Evolutionary conservation across 2,113 vertebrate genomes (phyloP).

Genomic region (Lampris incognitus): DNA sequence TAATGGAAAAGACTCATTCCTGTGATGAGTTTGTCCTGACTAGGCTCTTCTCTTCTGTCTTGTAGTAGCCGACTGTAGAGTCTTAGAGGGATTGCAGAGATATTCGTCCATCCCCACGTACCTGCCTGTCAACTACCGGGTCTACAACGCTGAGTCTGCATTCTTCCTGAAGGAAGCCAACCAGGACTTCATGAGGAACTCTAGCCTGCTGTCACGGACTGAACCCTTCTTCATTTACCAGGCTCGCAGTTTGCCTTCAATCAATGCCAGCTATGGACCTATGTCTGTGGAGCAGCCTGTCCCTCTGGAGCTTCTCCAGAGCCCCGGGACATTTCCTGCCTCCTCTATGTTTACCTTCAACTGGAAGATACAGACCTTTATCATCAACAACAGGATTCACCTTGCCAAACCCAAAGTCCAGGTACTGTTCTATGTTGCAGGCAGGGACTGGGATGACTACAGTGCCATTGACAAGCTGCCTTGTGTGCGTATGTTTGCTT

Average conservation of each 20-base stretch:
- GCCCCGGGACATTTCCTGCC: conserved; percentile 78
- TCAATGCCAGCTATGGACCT: conserved; percentile 92
- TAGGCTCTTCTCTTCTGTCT: conserved; percentile 59
- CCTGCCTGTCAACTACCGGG: conserved; percentile 90
- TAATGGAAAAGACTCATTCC: background rate
- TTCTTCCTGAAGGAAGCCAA: conserved; percentile 93
- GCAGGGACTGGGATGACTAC: conserved; percentile 92
- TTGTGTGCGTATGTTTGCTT: conserved; percentile 92
- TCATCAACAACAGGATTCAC: conserved; percentile 87
- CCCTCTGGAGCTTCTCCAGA: conserved; percentile 85
- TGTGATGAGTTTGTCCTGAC: conserved; percentile 35
- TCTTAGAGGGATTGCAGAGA: conserved; percentile 84
- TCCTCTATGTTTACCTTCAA: conserved; percentile 84
- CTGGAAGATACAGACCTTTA: conserved; percentile 90
- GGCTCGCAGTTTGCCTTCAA: conserved; percentile 81
- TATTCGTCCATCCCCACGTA: conserved; percentile 90
- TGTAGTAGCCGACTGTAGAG: conserved; percentile 85
- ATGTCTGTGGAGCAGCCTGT: conserved; percentile 86
- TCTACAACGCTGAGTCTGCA: conserved; percentile 84
- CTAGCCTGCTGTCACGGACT: conserved; percentile 88
- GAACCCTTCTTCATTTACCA: conserved; percentile 91
- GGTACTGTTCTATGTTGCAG: conserved; percentile 90
- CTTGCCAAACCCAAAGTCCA: conserved; percentile 88
- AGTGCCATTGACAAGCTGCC: conserved; percentile 85
- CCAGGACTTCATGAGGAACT: conserved; percentile 90